Evolutionary conservation across 2,888 invertebrate genomes (phyloP).

Genomic region (Plagodis dolabraria): DNA sequence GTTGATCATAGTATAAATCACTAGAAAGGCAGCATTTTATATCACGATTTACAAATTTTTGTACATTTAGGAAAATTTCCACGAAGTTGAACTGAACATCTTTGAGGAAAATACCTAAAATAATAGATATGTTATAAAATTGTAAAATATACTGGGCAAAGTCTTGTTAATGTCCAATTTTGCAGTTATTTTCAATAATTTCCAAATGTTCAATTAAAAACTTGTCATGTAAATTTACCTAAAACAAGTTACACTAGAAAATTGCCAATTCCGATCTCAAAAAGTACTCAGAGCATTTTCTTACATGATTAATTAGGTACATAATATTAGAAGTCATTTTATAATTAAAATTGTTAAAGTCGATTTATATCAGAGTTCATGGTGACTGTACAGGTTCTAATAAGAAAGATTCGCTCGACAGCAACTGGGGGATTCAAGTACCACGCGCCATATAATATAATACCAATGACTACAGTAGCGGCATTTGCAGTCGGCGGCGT

Average conservation of each 20-base stretch:
- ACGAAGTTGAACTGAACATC: constrained; percentile 1
- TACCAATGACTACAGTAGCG: too few species aligned
- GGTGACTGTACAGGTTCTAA: too few species aligned
- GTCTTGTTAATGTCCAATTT: too few species aligned
- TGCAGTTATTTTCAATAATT: too few species aligned
- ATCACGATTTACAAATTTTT: constrained; percentile 32
- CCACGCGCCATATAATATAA: too few species aligned
- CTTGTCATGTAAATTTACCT: background rate
- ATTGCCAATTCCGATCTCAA: constrained; percentile 10
- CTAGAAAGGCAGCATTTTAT: constrained; percentile 51
- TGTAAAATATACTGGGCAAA: too few species aligned
- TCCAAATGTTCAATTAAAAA: too few species aligned
- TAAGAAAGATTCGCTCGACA: too few species aligned
- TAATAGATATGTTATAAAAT: too few species aligned
- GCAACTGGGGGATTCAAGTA: too few species aligned
- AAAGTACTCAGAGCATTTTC: constrained; percentile 11
- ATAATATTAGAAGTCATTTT: background rate
- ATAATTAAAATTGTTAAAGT: constrained; percentile 3
- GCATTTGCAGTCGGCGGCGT: too few species aligned
- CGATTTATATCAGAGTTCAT: constrained; percentile 2
- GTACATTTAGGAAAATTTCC: constrained; percentile 3
- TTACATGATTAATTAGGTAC: constrained; percentile 9
- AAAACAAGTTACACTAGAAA: constrained; percentile 6
- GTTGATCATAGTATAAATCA: constrained; percentile 40
- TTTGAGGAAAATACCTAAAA: too few species aligned